Percentiles rank a stretch among this genome's conserved stretches.
These are phyloP conservation scores for Vesta saturnalis DNA, from an alignment of 2,888 invertebrate genomes.

Conservation along the genomic window DNA sequence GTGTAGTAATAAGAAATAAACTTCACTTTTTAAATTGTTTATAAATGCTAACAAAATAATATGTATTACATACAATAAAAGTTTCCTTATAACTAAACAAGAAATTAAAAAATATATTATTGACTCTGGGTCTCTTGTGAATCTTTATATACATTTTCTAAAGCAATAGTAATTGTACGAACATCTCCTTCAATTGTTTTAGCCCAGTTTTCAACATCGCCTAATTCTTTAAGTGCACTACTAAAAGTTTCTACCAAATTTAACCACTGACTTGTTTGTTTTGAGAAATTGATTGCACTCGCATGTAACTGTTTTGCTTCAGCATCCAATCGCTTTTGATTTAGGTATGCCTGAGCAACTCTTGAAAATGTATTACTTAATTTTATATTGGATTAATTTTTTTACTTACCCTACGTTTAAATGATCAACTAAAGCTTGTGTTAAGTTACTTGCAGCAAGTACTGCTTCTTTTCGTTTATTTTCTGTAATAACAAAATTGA, in stretches of 20 bases:
- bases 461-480: slow-evolving; percentile 93
- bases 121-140: slow-evolving; percentile 60
- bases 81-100: not conserved
- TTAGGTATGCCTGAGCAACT: slow-evolving; percentile 97
- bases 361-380: too few relatives aligned
- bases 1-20: too few relatives aligned
- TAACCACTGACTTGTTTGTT: slow-evolving; percentile 98
- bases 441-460: slow-evolving; percentile 90
- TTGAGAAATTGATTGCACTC: slow-evolving; percentile 93
- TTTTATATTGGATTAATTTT: slow-evolving; percentile 14
- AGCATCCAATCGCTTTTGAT: slow-evolving; percentile 96
- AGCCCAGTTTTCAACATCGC: slow-evolving; percentile 99
- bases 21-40: not conserved
- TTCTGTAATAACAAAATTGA: slow-evolving; percentile 68
- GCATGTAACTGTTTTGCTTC: slow-evolving; percentile 96
- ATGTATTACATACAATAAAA: too few relatives aligned
- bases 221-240: slow-evolving; percentile 92
- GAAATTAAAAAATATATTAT: slow-evolving; percentile 6
- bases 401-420: slow-evolving; percentile 91
- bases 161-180: slow-evolving; percentile 88
- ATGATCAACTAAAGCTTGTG: slow-evolving; percentile 94
- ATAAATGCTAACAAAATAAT: too few relatives aligned
- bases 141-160: slow-evolving; percentile 93
- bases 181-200: slow-evolving; percentile 96
- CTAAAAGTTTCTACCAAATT: slow-evolving; percentile 89